A percentile compares a stretch with the other conserved stretches of the same genome.
phyloP scores from a whole-genome alignment of 2,113 vertebrate species.

The Platanista minor region DNA sequence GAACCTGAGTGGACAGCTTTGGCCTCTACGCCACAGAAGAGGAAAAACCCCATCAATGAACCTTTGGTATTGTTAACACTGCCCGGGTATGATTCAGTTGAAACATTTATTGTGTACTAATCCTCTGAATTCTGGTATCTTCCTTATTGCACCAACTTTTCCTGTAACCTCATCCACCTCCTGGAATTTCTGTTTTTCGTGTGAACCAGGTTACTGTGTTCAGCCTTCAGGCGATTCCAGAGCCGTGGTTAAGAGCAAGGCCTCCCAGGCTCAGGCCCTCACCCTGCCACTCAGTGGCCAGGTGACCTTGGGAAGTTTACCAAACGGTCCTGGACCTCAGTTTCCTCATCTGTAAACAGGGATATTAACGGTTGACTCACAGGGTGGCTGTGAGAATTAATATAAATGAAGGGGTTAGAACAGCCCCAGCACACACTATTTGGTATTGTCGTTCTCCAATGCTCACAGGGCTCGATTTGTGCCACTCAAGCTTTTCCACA shows the following conservation, averaged over 20 bases:
- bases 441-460: fast-evolving
- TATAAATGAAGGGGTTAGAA: fast-evolving
- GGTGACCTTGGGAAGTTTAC: not conserved
- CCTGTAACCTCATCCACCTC: fast-evolving
- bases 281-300: not conserved
- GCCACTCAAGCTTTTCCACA: too few relatives aligned
- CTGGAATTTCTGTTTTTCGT: too few relatives aligned
- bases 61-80: not conserved
- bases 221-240: not conserved
- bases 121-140: fast-evolving
- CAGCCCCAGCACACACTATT: fast-evolving
- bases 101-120: too few relatives aligned
- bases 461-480: not conserved
- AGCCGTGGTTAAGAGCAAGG: fast-evolving
- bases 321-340: not conserved
- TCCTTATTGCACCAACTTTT: not conserved
- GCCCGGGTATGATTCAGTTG: not conserved
- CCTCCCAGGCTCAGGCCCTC: not conserved
- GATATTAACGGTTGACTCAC: not conserved
- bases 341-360: not conserved
- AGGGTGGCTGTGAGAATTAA: not conserved
- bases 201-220: too few relatives aligned
- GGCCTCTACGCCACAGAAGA: not conserved
- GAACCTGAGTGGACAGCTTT: fast-evolving
- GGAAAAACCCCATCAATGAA: not conserved